Base-by-base conservation (phyloP, 2,888 invertebrate genomes). In the Disparrhopalites patrizii region DNA sequence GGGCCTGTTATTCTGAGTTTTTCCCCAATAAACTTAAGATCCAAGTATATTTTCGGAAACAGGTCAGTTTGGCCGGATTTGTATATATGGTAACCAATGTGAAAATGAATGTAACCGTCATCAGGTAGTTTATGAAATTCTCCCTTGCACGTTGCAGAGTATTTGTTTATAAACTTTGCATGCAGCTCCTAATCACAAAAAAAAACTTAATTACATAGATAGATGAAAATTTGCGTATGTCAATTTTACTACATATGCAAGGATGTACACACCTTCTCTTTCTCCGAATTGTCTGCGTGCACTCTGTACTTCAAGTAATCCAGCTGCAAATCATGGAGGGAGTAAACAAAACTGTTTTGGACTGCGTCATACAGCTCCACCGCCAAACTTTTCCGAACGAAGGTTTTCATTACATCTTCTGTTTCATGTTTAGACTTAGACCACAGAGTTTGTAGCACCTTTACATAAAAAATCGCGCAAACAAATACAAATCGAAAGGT, bases 21-120 rank as follows among this genome's bases (percentile, higher is more conserved):
- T 58, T 85, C 85, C 62, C 87, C 86, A 62, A 89, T 80, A 78
- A 89, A 90, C 74, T 83, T 83, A 67, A 89, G 81, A 81, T 89
- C 81, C 40, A 87, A 80, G 78, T 85, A 89, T 68, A 88, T 77
- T 31, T 79, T 79, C 28, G 82, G 81, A 77, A 89, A 88, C 70
- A 83, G 71, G 79, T 74, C 60, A 36, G 65, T 65, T 30, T 65
- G 55, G 30, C 81, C 78, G 1, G 87, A 85, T 71, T 83, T 79
- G 66, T 83, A 81, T 66, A 89, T 80, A 78, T 89, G 89, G 76
- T 88, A 85, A 0, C 87, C 89, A 57, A 89, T 82, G 76, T 87
- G 88, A 36, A 84, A 86, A 13, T 85, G 85, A 74, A 88, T 87
- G 76, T 90, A 90, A 55, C 87, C 87, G 76, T 89, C 89, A 69